A percentile compares a stretch with the other conserved stretches of the same genome.
These are phyloP conservation scores for Spilosoma lubricipeda DNA, from an alignment of 2,888 invertebrate species.

Conservation along the genomic window DNA sequence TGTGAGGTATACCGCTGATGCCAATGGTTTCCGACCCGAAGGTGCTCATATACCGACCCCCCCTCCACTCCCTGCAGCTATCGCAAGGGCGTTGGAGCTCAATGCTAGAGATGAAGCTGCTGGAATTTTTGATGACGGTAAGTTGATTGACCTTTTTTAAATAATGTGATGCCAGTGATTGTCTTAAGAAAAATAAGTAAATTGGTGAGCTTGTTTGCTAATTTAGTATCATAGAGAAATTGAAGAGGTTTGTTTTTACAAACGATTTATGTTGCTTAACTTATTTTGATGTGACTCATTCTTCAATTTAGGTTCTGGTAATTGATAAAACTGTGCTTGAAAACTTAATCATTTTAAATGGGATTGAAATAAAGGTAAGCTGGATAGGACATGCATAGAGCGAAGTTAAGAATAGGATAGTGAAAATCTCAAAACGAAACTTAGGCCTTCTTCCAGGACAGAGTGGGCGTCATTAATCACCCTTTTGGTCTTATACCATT, in stretches of 20 bases:
- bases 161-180: background rate
- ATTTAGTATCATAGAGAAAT: background rate
- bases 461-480: too few relatives aligned
- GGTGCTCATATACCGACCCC: conserved; percentile 87
- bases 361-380: background rate
- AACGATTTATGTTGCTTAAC: background rate
- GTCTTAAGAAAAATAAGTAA: background rate
- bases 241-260: background rate
- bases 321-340: background rate
- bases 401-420: too few relatives aligned
- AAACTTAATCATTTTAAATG: background rate
- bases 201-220: background rate
- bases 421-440: too few relatives aligned
- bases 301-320: background rate
- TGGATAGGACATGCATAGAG: too few relatives aligned
- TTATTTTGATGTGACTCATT: background rate
- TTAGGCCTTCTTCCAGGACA: too few relatives aligned
- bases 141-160: conserved; percentile 25
- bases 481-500: too few relatives aligned
- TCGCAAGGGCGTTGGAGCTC: conserved; percentile 80
- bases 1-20: conserved; percentile 79
- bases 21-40: conserved; percentile 82
- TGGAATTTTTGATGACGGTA: conserved; percentile 84
- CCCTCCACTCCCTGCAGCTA: conserved; percentile 86
- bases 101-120: conserved; percentile 85